These are phyloP conservation scores for Heteropelma amictum DNA, from an alignment of 2,888 invertebrate species.

Conservation along the genomic window DNA sequence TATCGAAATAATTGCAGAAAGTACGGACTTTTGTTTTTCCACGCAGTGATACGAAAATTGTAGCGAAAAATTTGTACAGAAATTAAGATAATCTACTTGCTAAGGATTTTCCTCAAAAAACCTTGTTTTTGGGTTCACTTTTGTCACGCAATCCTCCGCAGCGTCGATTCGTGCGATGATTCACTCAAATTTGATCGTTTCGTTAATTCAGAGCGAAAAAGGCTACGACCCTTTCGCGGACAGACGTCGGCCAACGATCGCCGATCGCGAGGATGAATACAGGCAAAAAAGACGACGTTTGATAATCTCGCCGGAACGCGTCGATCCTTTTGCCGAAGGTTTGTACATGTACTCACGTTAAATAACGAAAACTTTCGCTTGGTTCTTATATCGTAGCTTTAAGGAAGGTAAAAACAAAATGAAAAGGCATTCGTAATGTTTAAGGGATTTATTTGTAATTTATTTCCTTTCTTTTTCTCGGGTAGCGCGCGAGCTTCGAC, in stretches of 20 bases:
- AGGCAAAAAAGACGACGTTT: slow-evolving; percentile 91
- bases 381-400: slow-evolving; percentile 1
- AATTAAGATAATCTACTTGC: too few relatives aligned
- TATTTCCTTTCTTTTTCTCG: not conserved
- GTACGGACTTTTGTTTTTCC: too few relatives aligned
- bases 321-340: slow-evolving; percentile 99
- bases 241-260: slow-evolving; percentile 93
- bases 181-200: too few relatives aligned
- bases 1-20: too few relatives aligned
- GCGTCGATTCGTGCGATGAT: too few relatives aligned
- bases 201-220: slow-evolving; percentile 86
- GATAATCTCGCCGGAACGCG: slow-evolving; percentile 97
- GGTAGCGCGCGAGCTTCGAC: not conserved
- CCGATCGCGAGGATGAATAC: slow-evolving; percentile 98
- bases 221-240: slow-evolving; percentile 97
- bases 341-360: slow-evolving; percentile 74
- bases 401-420: slow-evolving; percentile 11
- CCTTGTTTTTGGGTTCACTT: too few relatives aligned
- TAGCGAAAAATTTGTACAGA: too few relatives aligned
- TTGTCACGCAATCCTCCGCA: too few relatives aligned
- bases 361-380: not conserved
- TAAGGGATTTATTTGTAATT: not conserved
- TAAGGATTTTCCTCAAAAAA: too few relatives aligned
- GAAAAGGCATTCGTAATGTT: not conserved
- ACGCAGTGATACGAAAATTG: too few relatives aligned